These are phyloP conservation scores for Halocaridina rubra DNA, from an alignment of 2,888 invertebrate species.

Conservation along the genomic window DNA sequence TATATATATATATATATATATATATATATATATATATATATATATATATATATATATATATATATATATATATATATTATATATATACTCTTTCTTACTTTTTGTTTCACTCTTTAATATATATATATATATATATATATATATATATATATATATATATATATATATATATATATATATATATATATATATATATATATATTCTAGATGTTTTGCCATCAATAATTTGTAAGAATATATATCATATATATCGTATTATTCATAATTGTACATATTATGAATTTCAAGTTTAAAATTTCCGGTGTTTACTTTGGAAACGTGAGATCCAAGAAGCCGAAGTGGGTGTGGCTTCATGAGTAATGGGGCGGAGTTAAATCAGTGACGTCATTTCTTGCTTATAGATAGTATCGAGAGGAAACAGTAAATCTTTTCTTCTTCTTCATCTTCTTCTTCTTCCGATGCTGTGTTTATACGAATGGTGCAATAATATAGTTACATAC, in stretches of 20 bases:
- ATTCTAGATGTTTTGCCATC: too few relatives aligned
- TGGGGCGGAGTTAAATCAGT: background rate
- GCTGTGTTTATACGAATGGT: too few relatives aligned
- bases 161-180: slow-evolving; percentile 31
- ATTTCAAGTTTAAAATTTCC: background rate
- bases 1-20: slow-evolving; percentile 1
- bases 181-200: slow-evolving; percentile 21
- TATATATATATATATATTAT: background rate
- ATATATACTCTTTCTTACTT: background rate
- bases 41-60: background rate
- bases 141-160: slow-evolving; percentile 31
- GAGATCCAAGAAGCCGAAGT: background rate
- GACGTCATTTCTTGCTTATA: background rate
- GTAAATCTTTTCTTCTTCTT: too few relatives aligned
- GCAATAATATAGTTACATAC: background rate
- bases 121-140: slow-evolving; percentile 30
- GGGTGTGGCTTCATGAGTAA: background rate
- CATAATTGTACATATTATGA: background rate
- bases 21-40: slow-evolving; percentile 1
- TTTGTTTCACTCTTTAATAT: background rate
- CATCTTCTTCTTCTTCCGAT: too few relatives aligned
- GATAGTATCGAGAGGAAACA: background rate
- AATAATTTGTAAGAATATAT: background rate
- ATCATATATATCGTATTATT: too few relatives aligned
- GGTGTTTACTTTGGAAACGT: background rate